These are phyloP conservation scores for Ypsolopha sequella DNA, from an alignment of 2,888 invertebrate genomes.

Conservation along the genomic window DNA sequence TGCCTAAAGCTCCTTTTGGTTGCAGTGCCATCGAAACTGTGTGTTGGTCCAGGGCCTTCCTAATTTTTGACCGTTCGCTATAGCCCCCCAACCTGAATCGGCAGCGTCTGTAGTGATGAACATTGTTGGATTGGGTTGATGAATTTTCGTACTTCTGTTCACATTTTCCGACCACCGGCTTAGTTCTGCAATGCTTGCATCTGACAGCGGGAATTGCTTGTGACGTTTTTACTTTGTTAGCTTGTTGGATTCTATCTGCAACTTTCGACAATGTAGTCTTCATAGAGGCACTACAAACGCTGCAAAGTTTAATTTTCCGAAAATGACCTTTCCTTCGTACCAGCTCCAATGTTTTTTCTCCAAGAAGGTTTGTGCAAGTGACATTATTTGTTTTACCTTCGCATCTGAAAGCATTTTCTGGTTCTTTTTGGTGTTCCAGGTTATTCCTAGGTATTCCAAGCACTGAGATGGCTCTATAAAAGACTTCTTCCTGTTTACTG, in stretches of 20 bases:
- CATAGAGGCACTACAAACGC: not conserved
- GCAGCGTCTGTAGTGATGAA: slow-evolving; percentile 3
- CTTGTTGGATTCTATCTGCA: not conserved
- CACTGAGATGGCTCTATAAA: not conserved
- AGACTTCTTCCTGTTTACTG: slow-evolving; percentile 13
- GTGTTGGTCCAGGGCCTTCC: not conserved
- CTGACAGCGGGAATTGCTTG: not conserved
- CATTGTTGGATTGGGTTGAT: not conserved
- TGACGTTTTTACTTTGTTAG: not conserved
- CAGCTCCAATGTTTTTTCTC: not conserved
- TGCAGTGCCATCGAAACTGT: not conserved
- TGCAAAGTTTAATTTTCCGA: not conserved
- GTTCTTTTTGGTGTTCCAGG: not conserved
- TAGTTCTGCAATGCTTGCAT: not conserved
- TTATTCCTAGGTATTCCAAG: not conserved
- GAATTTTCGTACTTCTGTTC: not conserved
- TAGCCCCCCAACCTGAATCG: not conserved
- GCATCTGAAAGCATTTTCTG: not conserved
- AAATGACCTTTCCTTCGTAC: not conserved
- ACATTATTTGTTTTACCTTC: not conserved
- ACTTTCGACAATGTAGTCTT: not conserved
- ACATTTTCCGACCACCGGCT: not conserved
- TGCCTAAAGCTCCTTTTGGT: not conserved
- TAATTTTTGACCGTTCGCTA: not conserved
- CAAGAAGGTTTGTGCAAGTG: not conserved